These are phyloP conservation scores for Conger conger DNA, from an alignment of 2,113 vertebrate genomes.

Conservation along the genomic window DNA sequence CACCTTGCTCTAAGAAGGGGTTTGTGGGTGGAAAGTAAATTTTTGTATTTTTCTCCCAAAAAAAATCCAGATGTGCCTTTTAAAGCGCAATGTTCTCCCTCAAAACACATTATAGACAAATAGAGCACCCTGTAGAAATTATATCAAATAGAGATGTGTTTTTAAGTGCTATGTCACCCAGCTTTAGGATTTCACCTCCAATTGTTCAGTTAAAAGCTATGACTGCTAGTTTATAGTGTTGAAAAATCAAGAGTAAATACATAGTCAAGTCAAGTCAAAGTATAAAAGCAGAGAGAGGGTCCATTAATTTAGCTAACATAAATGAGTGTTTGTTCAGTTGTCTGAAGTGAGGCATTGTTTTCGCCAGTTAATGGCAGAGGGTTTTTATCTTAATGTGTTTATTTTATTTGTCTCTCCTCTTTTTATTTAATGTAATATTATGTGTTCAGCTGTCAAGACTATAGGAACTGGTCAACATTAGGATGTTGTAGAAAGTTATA, in stretches of 20 bases:
- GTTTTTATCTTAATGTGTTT: neutral
- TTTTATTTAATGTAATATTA: neutral
- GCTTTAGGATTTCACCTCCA: neutral
- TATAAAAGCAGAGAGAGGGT: neutral
- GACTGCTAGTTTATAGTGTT: neutral
- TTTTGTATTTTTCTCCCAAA: too few relatives aligned
- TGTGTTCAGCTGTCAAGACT: neutral
- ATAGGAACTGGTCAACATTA: neutral
- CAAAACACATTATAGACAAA: neutral
- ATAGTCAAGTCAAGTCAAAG: neutral
- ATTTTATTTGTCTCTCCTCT: neutral
- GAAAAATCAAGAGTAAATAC: neutral
- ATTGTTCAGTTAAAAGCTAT: neutral
- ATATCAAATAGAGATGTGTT: neutral
- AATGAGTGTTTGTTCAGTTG: neutral
- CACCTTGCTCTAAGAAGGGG: too few relatives aligned
- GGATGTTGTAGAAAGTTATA: neutral
- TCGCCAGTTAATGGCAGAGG: neutral
- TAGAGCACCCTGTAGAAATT: neutral
- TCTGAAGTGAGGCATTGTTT: constrained; percentile 8
- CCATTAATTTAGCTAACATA: neutral
- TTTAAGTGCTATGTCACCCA: neutral
- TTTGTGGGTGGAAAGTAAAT: too few relatives aligned
- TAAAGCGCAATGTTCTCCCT: neutral
- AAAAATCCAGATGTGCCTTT: neutral